Conservation (phyloP, 2,888 invertebrate species). For the Plagodis dolabraria region DNA sequence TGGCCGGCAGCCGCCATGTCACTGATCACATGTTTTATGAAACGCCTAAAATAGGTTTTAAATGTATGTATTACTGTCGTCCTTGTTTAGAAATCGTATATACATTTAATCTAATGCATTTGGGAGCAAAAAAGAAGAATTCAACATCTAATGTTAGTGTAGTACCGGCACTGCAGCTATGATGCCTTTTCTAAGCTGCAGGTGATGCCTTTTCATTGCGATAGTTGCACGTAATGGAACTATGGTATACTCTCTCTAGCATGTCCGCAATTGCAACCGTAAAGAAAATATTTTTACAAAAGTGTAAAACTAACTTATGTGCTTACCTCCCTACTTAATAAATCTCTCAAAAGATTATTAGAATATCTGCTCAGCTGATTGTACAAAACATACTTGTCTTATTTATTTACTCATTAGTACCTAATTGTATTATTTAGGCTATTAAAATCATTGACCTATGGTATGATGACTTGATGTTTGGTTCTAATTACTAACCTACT, state of each 20-base stretch:
- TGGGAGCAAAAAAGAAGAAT: slow-evolving; percentile 54
- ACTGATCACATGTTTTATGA: slow-evolving; percentile 59
- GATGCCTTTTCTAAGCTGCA: slow-evolving; percentile 25
- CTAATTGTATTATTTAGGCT: too few relatives aligned
- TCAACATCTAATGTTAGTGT: slow-evolving; percentile 21
- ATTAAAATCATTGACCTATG: slow-evolving; percentile 12
- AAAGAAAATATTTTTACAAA: too few relatives aligned
- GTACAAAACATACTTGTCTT: slow-evolving; percentile 1
- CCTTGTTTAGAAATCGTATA: too few relatives aligned
- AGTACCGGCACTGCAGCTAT: slow-evolving; percentile 34
- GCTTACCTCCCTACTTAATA: too few relatives aligned
- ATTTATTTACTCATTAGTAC: too few relatives aligned
- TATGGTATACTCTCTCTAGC: slow-evolving; percentile 1
- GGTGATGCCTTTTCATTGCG: too few relatives aligned
- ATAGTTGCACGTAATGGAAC: slow-evolving; percentile 1
- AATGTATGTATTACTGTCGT: neutral
- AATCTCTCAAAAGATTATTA: neutral
- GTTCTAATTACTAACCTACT: too few relatives aligned
- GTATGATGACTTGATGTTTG: neutral
- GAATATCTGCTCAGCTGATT: slow-evolving; percentile 12
- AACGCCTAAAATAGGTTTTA: neutral
- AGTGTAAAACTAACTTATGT: neutral
- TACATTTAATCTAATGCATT: slow-evolving; percentile 29
- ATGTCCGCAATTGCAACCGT: slow-evolving; percentile 1
- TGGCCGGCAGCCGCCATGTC: slow-evolving; percentile 78